Base-by-base conservation (phyloP, 2,113 vertebrate species). In the Panthera uncia region DNA sequence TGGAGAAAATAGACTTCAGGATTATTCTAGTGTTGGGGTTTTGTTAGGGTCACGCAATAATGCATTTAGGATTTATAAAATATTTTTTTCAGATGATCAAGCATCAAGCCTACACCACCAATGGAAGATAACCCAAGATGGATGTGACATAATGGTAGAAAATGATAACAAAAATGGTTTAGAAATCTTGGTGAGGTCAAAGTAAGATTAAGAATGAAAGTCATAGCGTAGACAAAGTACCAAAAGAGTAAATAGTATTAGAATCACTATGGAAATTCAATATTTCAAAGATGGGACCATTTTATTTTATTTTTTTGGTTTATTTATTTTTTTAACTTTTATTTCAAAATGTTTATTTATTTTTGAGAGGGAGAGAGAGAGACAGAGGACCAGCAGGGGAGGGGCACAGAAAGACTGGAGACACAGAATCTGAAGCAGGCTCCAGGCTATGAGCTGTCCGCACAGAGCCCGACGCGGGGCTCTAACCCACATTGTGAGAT, bases 21-120 rank as follows among this genome's bases (percentile, higher is more conserved):
- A 57, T 94, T 81, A 94, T n/a, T 84, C n/a, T 7, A 48, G 3
- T 88, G 38, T 88, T 97, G n/a, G 36, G 1, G 27, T 95, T 94
- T 90, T 96, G 50, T 66, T 74, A 79, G 21, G 7, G 38, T 57
- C 71, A 69, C 81, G 5, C 16, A 63, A 41, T 76, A 79, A 79
- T 89, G 2, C 55, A 68, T 27, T 78, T 16, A 55, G 27, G 25
- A 23, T 65, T 76, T 52, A 52, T 65, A 7, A 65, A 74, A 57
- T 88, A 80, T 65, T 76, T 92, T 89, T 84, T 88, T 45, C 27
- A 91, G 83, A 74, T 68, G 19, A 55, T 27, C 33, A 94, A 95
- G 3, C 27, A 91, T 69, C 36, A 78, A 36, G 31, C 78, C 15
- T 78, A 85, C 15, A 81, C 31, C 8, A 68, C 74, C 11, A 85